Percentiles rank a stretch among this genome's conserved stretches.
Evolutionary conservation across 2,797 vertebrate genomes (phyloP).

Genomic region (Coluber constrictor): DNA sequence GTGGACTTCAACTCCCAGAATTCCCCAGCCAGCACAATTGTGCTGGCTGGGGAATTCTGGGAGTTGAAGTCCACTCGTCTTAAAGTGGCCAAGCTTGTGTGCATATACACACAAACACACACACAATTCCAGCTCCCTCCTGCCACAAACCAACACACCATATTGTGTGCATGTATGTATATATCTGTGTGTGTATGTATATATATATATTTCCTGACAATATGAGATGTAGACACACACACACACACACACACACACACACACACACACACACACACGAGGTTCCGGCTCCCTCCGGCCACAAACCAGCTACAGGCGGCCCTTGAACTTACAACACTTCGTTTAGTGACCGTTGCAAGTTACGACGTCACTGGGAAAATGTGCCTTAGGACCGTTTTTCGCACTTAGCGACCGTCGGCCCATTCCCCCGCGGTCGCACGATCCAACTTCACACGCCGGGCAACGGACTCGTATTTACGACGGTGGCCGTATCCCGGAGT

Average conservation of each 20-base stretch:
- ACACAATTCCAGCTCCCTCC: too few relatives aligned
- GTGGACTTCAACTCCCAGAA: neutral
- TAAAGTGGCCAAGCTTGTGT: neutral
- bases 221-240: too few relatives aligned
- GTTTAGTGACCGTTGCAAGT: accelerated
- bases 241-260: too few relatives aligned
- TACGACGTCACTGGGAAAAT: neutral
- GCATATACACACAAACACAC: too few relatives aligned
- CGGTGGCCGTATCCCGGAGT: accelerated
- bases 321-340: neutral
- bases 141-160: too few relatives aligned
- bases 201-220: too few relatives aligned
- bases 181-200: too few relatives aligned
- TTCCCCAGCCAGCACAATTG: too few relatives aligned
- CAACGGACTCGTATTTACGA: accelerated
- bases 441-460: neutral
- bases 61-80: neutral
- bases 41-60: neutral
- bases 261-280: too few relatives aligned
- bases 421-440: neutral
- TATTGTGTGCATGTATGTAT: too few relatives aligned
- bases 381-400: neutral
- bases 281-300: too few relatives aligned
- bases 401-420: neutral
- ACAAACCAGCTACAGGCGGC: too few relatives aligned